Conservation (phyloP, 1,140 invertebrate species). For the Drosophila bocqueti region DNA sequence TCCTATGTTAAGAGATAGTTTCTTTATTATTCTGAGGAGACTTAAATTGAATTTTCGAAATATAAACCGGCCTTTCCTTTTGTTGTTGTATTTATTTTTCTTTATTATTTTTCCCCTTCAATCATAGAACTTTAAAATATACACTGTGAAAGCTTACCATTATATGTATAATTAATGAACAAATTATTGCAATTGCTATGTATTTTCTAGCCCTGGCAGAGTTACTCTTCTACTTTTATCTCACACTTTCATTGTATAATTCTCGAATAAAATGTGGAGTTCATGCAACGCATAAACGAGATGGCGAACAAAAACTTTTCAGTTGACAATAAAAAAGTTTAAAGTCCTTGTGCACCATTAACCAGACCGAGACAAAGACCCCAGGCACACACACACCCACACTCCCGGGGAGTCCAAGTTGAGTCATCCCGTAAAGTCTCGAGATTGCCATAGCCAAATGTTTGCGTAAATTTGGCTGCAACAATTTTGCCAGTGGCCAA, state of each 20-base stretch:
- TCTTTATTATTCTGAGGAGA: not conserved
- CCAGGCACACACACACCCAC: not conserved
- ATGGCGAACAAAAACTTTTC: slow-evolving; percentile 35
- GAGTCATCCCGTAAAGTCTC: slow-evolving; percentile 53
- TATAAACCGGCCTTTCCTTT: no score
- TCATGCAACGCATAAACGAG: slow-evolving; percentile 35
- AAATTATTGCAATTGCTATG: not conserved
- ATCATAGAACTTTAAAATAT: not conserved
- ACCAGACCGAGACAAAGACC: slow-evolving; percentile 42
- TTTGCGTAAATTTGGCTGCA: slow-evolving; percentile 66
- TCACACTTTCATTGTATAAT: slow-evolving; percentile 24
- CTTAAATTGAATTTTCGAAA: not conserved
- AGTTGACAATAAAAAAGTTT: slow-evolving; percentile 59
- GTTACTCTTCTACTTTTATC: not conserved
- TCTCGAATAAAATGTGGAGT: slow-evolving; percentile 35
- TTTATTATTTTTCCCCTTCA: not conserved
- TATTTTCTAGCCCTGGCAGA: not conserved
- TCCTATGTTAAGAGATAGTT: not conserved
- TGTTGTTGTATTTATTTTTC: no score
- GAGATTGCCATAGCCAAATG: slow-evolving; percentile 38
- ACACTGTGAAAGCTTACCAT: no score
- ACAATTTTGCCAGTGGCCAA: slow-evolving; percentile 57
- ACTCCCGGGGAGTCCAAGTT: slow-evolving; percentile 21
- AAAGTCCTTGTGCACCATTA: slow-evolving; percentile 59
- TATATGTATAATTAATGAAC: not conserved